A percentile compares a stretch with the other conserved stretches of the same genome.
Conservation (phyloP, 2,797 vertebrate species). For the Hypotaenidia philippensis region DNA sequence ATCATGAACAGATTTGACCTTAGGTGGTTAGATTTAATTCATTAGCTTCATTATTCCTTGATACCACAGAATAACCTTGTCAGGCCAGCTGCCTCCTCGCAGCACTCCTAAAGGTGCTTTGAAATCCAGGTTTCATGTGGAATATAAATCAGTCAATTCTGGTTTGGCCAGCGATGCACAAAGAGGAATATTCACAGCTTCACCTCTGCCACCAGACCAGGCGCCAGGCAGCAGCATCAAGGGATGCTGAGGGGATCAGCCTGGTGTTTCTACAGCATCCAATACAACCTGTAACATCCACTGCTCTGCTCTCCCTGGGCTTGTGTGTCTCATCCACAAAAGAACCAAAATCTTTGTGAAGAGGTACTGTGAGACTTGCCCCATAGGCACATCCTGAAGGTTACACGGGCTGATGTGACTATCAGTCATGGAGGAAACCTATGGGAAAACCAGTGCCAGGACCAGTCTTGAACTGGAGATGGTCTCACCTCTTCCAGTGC, state of each 20-base stretch:
- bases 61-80: neutral
- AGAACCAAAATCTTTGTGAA: rapidly evolving
- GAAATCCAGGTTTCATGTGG: neutral
- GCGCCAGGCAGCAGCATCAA: rapidly evolving
- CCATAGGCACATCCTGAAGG: rapidly evolving
- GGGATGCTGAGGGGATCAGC: rapidly evolving
- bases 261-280: neutral
- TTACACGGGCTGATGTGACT: neutral
- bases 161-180: neutral
- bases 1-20: neutral
- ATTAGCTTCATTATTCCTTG: neutral
- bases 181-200: neutral
- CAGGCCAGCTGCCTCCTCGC: neutral
- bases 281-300: rapidly evolving
- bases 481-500: rapidly evolving
- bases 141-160: neutral
- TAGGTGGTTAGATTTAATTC: constrained; percentile 10
- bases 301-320: too few relatives aligned
- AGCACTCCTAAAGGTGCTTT: neutral
- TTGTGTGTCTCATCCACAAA: neutral
- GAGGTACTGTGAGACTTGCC: rapidly evolving
- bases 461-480: rapidly evolving
- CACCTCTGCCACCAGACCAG: neutral
- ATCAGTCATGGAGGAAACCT: too few relatives aligned
- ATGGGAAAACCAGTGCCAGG: rapidly evolving